Conservation (phyloP, 2,797 vertebrate species). For the Enteromius unitaeniatus region DNA sequence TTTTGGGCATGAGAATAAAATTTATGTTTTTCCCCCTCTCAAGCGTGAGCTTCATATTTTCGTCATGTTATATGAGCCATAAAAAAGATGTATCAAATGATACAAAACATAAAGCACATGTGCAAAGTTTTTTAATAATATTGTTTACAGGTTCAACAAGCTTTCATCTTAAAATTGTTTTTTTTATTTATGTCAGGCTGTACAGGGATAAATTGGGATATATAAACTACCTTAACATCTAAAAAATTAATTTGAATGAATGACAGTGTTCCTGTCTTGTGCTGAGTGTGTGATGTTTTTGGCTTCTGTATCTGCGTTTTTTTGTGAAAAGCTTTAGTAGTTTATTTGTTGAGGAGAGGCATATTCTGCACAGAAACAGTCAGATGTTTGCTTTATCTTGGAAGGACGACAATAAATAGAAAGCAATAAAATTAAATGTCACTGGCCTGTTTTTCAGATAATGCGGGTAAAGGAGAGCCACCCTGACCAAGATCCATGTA, state of each 20-base stretch:
- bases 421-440: constrained; percentile 13
- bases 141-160: neutral
- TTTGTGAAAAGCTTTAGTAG: constrained; percentile 11
- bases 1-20: neutral
- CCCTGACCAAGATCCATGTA: neutral
- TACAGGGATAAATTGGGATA: neutral
- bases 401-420: constrained; percentile 5
- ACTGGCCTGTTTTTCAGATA: neutral
- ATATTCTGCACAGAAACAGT: constrained; percentile 29
- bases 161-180: neutral
- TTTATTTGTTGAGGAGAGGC: constrained; percentile 19
- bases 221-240: constrained; percentile 1
- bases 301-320: neutral
- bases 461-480: neutral
- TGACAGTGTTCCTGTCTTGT: neutral
- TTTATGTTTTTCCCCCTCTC: no score
- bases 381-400: constrained; percentile 1
- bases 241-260: neutral
- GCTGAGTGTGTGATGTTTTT: constrained; percentile 11
- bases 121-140: neutral
- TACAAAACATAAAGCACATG: neutral
- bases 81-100: neutral
- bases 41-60: neutral
- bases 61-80: neutral
- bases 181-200: neutral